Evolutionary conservation across 2,797 vertebrate species (phyloP).

Genomic region (Podarcis lilfordi): DNA sequence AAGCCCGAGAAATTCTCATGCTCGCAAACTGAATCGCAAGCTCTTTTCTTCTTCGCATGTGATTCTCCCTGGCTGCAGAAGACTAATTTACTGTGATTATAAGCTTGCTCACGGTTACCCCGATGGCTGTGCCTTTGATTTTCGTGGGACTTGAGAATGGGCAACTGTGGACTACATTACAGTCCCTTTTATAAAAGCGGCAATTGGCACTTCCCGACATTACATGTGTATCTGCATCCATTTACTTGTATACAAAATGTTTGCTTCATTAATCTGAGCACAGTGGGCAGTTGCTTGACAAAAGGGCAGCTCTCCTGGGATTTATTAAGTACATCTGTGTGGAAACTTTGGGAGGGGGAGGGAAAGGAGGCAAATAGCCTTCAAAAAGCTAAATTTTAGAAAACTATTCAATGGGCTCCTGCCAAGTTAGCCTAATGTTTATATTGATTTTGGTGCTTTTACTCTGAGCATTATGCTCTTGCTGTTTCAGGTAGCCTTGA

Average conservation of each 20-base stretch:
- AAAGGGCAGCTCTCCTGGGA: conserved; percentile 45
- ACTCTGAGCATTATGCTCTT: conserved; percentile 69
- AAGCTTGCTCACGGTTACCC: background rate
- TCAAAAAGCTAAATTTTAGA: conserved; percentile 69
- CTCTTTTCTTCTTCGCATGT: background rate
- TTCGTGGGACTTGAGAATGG: background rate
- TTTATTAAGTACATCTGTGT: conserved; percentile 58
- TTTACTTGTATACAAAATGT: conserved; percentile 12
- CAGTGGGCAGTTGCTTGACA: background rate
- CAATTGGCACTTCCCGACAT: background rate
- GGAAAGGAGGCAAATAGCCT: conserved; percentile 64
- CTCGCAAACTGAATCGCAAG: background rate
- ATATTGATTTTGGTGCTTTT: conserved; percentile 77
- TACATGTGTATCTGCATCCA: background rate
- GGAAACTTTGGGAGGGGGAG: conserved; percentile 42
- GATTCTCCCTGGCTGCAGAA: background rate
- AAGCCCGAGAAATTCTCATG: background rate
- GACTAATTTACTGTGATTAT: background rate
- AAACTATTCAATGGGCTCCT: conserved; percentile 73
- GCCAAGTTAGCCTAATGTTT: conserved; percentile 78
- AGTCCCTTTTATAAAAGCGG: background rate
- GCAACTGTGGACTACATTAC: background rate
- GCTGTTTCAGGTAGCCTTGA: conserved; percentile 80
- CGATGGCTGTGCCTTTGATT: background rate
- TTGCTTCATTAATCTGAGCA: conserved; percentile 29